Percentiles rank a stretch among this genome's conserved stretches.
Conservation (phyloP, 2,113 vertebrate species). For the Nyctereutes procyonoides region DNA sequence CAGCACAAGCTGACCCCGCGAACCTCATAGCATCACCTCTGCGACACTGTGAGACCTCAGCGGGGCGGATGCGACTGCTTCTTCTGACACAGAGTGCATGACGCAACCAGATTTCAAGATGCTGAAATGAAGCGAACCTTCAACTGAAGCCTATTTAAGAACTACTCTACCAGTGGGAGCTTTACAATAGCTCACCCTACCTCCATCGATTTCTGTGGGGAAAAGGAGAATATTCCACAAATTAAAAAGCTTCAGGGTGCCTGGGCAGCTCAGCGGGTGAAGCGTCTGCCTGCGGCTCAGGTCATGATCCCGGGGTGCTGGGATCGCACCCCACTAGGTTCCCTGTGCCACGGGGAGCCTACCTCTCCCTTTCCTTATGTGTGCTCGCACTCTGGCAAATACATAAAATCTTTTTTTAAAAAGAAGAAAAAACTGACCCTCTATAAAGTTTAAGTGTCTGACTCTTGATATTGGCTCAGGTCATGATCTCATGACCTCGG, state of each 20-base stretch:
- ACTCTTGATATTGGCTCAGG: not conserved
- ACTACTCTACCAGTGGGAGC: not conserved
- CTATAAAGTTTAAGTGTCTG: not conserved
- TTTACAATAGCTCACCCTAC: not conserved
- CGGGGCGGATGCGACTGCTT: not conserved
- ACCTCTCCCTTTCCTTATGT: too few species aligned
- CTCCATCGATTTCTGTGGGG: not conserved
- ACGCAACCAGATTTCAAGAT: not conserved
- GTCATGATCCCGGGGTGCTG: too few species aligned
- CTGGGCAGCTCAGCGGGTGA: too few species aligned
- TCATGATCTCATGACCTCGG: not conserved
- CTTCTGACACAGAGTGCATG: not conserved
- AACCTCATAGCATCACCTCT: not conserved
- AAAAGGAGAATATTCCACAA: not conserved
- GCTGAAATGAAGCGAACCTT: not conserved
- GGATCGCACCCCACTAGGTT: too few species aligned
- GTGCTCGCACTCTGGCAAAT: too few species aligned
- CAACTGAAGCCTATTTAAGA: not conserved
- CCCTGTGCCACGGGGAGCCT: too few species aligned
- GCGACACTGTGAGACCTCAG: not conserved
- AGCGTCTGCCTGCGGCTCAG: too few species aligned
- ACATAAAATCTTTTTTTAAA: too few species aligned
- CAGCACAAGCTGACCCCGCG: not conserved
- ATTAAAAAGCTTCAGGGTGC: not conserved
- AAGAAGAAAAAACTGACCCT: not conserved